Evolutionary conservation across 2,797 vertebrate species (phyloP), one percentile per base, ranked within the genome.

Genomic region (Rhodeus uyekii): DNA sequence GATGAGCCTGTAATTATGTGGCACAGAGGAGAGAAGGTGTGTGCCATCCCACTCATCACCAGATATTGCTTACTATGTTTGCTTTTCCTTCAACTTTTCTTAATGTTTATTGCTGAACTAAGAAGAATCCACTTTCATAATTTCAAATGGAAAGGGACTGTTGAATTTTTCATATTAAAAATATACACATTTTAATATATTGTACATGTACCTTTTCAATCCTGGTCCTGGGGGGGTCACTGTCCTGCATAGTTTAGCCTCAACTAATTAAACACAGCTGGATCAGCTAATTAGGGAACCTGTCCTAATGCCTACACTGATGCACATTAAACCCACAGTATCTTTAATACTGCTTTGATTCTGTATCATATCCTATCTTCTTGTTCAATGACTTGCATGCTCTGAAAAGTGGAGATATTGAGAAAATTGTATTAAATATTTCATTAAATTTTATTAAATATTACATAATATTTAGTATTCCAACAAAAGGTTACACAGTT

Each of bases 11-110:
- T 69, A 44, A 93, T 94, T 78, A 84, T 84, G 80, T 93, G 93
- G 93, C 91, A 91, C 82, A 73, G 78, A 65, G 90, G 90, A 24
- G 88, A 90, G 44, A 88, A 94, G 93, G 93, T 94, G 86, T 89
- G 92, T 93, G 85, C 61, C 24, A 14, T 85, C 34, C 78, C 77
- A 69, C 77, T 58, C 74, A 58, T 83, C 39, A 78, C 83, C 69
- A 91, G 81, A 75, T 83, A 84, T 29, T 86, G 85, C 64, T 88
- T 89, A 39, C 87, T 91, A 39, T 83, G 80, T 63, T 87, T 91
- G 42, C 82, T 90, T 81, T 71, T 91, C 8, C 81, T 90, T 80
- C 76, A 92, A 22, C 65, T 91, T 2, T 88, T 84, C 69, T 75
- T 82, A 27, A 36, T 89, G 2, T 48, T 91, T 81, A 80, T 88